Evolutionary conservation across 2,888 invertebrate species (phyloP), one percentile per base, ranked within the genome.

Genomic region (Punctoribates punctum): DNA sequence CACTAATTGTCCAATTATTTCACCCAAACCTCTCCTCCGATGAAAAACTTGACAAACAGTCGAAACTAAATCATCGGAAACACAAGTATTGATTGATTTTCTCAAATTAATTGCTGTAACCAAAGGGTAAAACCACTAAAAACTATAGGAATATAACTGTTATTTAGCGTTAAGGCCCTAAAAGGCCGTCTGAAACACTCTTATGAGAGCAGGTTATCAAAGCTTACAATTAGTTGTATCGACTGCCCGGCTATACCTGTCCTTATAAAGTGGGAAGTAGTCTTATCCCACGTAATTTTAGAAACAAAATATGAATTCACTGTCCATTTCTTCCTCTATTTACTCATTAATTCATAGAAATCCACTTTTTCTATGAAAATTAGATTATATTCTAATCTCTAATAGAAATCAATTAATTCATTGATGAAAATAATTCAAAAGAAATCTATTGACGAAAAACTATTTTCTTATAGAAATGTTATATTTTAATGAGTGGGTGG

Each of bases 201-300:
- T 67, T 20, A 34, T 67, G 67, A 34, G 42, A 67, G 67, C 67
- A 67, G 67, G 67, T 54, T 51, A 73, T 73, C 20, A n/a, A 34
- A 15, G 29, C 20, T n/a, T n/a, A 51, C 20, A 60, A 60, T 60
- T 60, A 42, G 42, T 46, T 73, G 23, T 73, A 73, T 51, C 38
- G 46, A 34, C n/a, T 57, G 57, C 60, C 60, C 34, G 57, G 38
- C 23, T 60, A 42, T 42, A 73, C 60, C 51, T 73, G 60, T 73
- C 60, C 73, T 73, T 73, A 60, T 57, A 38, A 42, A 38, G 73
- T 38, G 57, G 57, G 73, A 54, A 73, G 60, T 51, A 5, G 51
- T 60, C 13, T 51, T 38, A 29, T 51, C 73, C 38, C 17, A 60
- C 60, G 60, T 60, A 60, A 29, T 13, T 15, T 29, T 60, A 6